Base-by-base conservation (phyloP, 2,888 invertebrate genomes). In the Abscondita cerata region DNA sequence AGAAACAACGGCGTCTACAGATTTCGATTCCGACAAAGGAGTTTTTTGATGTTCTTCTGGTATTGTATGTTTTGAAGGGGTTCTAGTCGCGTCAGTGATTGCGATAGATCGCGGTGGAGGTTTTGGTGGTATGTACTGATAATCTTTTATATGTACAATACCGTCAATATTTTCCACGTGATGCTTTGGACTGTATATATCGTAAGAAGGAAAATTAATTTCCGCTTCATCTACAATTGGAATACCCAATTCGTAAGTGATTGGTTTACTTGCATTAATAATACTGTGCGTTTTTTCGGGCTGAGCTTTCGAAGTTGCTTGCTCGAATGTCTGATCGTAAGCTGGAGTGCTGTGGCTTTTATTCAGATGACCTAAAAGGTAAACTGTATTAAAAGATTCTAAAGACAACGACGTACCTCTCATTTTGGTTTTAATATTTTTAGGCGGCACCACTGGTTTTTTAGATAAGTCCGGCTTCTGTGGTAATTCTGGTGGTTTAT, bases 261-360 rank as follows among this genome's bases (percentile, higher is more conserved):
- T 70, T 64, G 69, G 20, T 51, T 68, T 50, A 68, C 66, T 59
- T 4, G 65, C 62, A 44, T 44, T 52, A 9, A 20, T 12, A 18
- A 34, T 12, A 47, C 33, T 6, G 2, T 1, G n/a, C 4, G 13
- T 1, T 19, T 15, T 34, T 44, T 58, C 52, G 34, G 18, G 8
- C 34, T 57, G 50, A 36, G 18, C 47, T 44, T 48, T 33, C 34
- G 48, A 11, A 25, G 11, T 9, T 31, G 33, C 16, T 12, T 46
- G 20, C 33, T 68, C 68, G 33, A 12, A 16, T 16, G 52, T 75
- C 33, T 77, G 70, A 78, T 91, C 91, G 78, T 92, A 92, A 0
- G 91, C 90, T 1, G 92, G 92, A n/a, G 92, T 91, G 68, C 92
- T 92, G 77, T 90, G 87, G 71, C 89, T 89, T 80, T 93, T 92